Conservation (phyloP, 2,888 invertebrate species). For the Drosophila maculinotata region DNA sequence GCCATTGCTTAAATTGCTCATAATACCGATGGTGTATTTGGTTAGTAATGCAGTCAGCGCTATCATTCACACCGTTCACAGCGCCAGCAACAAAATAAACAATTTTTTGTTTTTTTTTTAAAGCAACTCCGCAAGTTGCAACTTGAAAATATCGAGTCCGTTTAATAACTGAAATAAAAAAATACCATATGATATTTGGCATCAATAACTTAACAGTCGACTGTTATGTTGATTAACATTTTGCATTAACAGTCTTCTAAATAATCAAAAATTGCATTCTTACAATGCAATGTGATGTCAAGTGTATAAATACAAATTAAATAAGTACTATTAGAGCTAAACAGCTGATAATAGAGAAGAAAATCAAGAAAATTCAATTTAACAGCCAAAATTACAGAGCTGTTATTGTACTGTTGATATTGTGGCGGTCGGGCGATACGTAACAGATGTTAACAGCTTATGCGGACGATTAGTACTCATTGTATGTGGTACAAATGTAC, state of each 20-base stretch:
- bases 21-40: constrained; percentile 83
- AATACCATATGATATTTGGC: constrained; percentile 31
- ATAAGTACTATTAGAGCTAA: too few species aligned
- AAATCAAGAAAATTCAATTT: neutral
- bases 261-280: neutral
- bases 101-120: constrained; percentile 5
- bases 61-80: constrained; percentile 83
- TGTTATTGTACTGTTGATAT: neutral
- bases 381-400: too few species aligned
- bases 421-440: neutral
- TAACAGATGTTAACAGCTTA: neutral
- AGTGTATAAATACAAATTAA: too few species aligned
- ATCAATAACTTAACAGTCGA: constrained; percentile 26
- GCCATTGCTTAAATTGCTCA: constrained; percentile 83
- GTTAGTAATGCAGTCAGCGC: constrained; percentile 84
- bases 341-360: neutral
- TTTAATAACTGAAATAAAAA: constrained; percentile 30
- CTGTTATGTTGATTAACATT: constrained; percentile 13
- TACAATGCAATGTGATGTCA: too few species aligned
- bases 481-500: neutral
- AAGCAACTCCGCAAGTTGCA: constrained; percentile 43
- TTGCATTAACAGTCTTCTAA: constrained; percentile 1
- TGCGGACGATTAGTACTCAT: neutral
- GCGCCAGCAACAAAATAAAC: constrained; percentile 28
- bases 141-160: constrained; percentile 36